phyloP scores from a whole-genome alignment of 2,888 invertebrate species.

The Chirona hameri region DNA sequence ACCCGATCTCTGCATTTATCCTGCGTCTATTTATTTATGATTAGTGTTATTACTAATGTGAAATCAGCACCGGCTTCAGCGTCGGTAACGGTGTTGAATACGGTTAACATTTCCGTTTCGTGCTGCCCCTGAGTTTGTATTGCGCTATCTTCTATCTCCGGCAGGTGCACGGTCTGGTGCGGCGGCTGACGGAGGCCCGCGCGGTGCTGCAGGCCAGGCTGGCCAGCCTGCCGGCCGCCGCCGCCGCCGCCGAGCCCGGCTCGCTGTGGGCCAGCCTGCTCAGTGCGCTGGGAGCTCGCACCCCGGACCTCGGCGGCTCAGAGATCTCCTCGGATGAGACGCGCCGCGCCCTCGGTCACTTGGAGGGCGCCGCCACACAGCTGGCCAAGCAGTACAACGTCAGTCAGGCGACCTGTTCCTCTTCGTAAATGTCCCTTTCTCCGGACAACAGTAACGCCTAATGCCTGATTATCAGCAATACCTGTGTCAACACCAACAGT shows the following conservation, averaged over 20 bases:
- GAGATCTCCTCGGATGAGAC: not conserved
- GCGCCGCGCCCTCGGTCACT: not conserved
- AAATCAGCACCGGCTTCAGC: no score
- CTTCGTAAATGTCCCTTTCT: no score
- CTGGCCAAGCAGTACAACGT: not conserved
- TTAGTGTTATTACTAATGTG: no score
- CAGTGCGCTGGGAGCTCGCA: not conserved
- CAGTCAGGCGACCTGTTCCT: not conserved
- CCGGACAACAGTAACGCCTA: no score
- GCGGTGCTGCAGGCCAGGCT: not conserved
- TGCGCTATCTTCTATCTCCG: not conserved
- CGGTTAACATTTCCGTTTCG: no score
- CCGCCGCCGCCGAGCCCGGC: not conserved
- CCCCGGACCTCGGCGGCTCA: not conserved
- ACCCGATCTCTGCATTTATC: no score
- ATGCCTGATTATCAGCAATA: no score
- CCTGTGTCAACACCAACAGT: no score
- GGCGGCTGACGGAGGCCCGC: not conserved
- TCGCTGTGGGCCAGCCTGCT: not conserved
- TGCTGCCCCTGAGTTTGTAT: no score
- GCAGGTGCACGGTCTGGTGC: not conserved
- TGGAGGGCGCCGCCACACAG: not conserved
- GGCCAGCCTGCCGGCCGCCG: not conserved
- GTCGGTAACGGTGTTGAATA: no score
- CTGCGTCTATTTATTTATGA: no score